Evolutionary conservation across 1,140 invertebrate species (phyloP), one percentile per base, ranked within the genome.

Genomic region (Drosophila sechellia): DNA sequence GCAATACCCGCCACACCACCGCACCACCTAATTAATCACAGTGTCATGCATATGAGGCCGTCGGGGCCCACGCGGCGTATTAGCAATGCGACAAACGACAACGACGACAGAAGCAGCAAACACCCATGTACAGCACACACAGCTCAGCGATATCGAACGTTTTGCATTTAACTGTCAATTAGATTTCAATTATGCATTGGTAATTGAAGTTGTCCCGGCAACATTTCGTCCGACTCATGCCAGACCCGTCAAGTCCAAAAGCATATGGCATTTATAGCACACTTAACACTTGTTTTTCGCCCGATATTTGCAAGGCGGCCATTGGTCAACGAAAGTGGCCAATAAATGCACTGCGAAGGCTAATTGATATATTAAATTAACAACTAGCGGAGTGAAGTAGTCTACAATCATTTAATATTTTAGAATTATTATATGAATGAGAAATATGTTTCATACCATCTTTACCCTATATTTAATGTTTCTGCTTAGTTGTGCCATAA

Each of bases 171-270:
- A 89, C 84, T 87, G 83, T 87, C 84, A 89, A 86, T 87, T 87
- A 89, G 79, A 90, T 89, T 84, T 89, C 84, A 87, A 87, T 87
- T 87, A 89, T 87, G 79, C 84, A 87, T 89, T 83, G 79, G 57
- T 74, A 84, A 87, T 79, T 71, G 63, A 70, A 74, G 56, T 75
- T 78, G 79, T 65, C 69, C 74, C 54, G 77, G 45, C 76, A 59
- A 75, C 43, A 39, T 15, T 20, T 52, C 43, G 43, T 15, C 15
- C 59, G 66, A 76, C 66, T 78, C 52, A 83, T 83, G 83, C 84
- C 65, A 89, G 79, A 77, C 74, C 65, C 69, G 63, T 40, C 77
- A 73, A 58, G 57, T 42, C 66, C 61, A 85, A 76, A 85, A 50
- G 46, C 48, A 53, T 42, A 74, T 65, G 65, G 64, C 27, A 68